These are phyloP conservation scores for Hippopotamyrus pictus DNA, from an alignment of 2,797 vertebrate species.

Conservation along the genomic window DNA sequence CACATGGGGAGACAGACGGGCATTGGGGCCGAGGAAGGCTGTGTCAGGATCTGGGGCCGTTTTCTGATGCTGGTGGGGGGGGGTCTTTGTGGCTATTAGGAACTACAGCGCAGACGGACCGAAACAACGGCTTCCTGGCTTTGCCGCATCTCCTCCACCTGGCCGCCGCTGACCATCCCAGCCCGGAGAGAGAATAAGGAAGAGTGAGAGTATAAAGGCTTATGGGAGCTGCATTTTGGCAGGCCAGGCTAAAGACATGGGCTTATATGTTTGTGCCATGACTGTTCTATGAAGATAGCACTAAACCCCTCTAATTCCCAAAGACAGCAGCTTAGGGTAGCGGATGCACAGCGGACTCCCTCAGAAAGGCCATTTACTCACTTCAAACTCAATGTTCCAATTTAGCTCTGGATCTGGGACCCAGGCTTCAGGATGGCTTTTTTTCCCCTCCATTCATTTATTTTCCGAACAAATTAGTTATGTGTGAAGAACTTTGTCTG, in stretches of 20 bases:
- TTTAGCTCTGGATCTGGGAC: not conserved
- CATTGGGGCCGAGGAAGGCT: not conserved
- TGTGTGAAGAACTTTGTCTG: not conserved
- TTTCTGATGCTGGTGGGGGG: not conserved
- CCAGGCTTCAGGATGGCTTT: not conserved
- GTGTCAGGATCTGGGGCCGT: not conserved
- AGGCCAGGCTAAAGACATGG: not conserved
- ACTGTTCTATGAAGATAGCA: not conserved
- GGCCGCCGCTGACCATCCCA: not conserved
- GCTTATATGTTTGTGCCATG: conserved; percentile 6
- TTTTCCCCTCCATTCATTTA: not conserved
- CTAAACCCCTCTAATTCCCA: conserved; percentile 8
- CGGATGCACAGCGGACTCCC: not conserved
- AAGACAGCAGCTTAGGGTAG: not conserved
- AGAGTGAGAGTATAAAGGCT: not conserved
- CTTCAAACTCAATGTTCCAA: not conserved
- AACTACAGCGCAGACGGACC: not conserved
- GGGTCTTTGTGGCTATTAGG: not conserved
- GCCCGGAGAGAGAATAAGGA: not conserved
- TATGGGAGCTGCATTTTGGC: not conserved
- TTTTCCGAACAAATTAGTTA: not conserved
- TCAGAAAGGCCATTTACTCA: not conserved
- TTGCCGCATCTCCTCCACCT: not conserved
- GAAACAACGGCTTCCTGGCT: not conserved
- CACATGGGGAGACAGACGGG: not conserved